Conservation (phyloP, 1,140 invertebrate genomes). For the Hydropsyche tenuis region DNA sequence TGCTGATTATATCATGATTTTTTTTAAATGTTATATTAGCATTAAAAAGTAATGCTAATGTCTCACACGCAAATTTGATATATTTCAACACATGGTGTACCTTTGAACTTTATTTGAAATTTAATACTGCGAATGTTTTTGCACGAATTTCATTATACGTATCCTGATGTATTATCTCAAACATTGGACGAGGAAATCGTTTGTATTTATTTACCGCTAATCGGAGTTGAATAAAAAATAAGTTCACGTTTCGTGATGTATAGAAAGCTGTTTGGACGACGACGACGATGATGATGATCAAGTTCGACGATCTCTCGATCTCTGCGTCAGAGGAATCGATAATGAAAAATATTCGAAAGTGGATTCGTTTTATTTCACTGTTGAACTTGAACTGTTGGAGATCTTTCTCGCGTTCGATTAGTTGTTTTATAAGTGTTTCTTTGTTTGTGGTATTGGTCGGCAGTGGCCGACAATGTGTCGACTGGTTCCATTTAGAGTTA, state of each 20-base stretch:
- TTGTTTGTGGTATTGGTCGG: not conserved
- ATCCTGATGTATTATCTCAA: too few species aligned
- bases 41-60: too few species aligned
- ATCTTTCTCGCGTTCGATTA: not conserved
- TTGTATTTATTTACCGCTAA: not conserved
- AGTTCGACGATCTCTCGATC: slow-evolving; percentile 21
- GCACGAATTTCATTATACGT: too few species aligned
- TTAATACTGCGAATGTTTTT: too few species aligned
- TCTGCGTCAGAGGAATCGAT: slow-evolving; percentile 15
- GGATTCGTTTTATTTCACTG: slow-evolving; percentile 12
- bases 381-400: not conserved
- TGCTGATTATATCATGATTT: too few species aligned
- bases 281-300: slow-evolving; percentile 21
- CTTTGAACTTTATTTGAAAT: too few species aligned
- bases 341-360: slow-evolving; percentile 34
- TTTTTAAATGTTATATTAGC: too few species aligned
- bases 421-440: not conserved
- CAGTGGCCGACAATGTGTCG: not conserved
- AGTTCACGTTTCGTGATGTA: not conserved
- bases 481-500: too few species aligned
- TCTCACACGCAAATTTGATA: too few species aligned
- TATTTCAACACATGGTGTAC: too few species aligned
- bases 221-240: not conserved
- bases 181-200: too few species aligned
- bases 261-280: slow-evolving; percentile 41